A percentile compares a stretch with the other conserved stretches of the same genome.
Evolutionary conservation across 2,797 vertebrate genomes (phyloP).

Genomic region (Muscicapa striata): DNA sequence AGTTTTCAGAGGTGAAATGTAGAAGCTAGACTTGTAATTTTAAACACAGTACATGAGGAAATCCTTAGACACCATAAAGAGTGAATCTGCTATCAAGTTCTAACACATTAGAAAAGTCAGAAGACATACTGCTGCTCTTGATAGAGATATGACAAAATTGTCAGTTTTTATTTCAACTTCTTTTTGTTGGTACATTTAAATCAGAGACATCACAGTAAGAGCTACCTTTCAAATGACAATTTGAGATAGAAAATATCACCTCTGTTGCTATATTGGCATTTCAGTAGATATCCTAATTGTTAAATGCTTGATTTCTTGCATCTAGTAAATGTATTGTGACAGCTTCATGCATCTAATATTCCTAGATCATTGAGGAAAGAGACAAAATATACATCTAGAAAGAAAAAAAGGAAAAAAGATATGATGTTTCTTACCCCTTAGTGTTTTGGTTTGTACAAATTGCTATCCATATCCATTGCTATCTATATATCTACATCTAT

Average conservation of each 20-base stretch:
- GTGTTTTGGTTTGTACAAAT: neutral
- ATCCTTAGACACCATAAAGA: neutral
- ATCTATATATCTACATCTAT: neutral
- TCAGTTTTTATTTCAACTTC: neutral
- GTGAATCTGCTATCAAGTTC: neutral
- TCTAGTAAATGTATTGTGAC: neutral
- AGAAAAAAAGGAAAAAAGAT: neutral
- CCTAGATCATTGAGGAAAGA: neutral
- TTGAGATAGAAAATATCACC: neutral
- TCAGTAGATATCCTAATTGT: neutral
- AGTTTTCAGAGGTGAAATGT: neutral
- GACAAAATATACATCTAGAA: neutral
- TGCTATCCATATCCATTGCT: neutral
- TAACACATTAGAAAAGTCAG: neutral
- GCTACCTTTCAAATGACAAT: neutral
- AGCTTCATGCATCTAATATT: neutral
- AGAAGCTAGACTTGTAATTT: neutral
- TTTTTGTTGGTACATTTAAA: neutral
- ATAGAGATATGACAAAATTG: neutral
- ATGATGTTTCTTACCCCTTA: neutral
- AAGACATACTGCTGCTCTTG: neutral
- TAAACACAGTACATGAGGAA: neutral
- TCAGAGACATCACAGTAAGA: neutral
- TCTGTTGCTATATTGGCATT: neutral
- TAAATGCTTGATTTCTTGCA: neutral